Percentiles rank a stretch among this genome's conserved stretches.
phyloP scores from a whole-genome alignment of 2,888 invertebrate genomes.

The Spialia ferax region DNA sequence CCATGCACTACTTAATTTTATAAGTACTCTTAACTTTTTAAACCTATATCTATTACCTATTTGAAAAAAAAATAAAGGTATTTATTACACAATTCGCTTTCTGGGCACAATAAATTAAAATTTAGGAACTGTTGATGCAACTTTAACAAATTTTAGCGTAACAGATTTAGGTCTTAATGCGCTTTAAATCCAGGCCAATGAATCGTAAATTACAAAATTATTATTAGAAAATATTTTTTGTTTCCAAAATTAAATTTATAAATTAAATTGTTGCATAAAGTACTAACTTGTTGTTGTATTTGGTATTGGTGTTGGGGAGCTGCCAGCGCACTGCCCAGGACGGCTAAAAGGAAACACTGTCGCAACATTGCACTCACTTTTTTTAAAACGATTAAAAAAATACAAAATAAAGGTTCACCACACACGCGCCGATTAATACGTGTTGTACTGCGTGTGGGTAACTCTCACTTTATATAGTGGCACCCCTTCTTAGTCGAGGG shows the following conservation, averaged over 20 bases:
- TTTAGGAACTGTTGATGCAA: no score
- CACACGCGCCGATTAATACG: conserved; percentile 73
- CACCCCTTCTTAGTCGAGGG: conserved; percentile 76
- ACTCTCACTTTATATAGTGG: conserved; percentile 80
- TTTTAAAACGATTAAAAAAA: conserved; percentile 43
- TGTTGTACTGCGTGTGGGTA: conserved; percentile 66
- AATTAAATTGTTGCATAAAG: neutral
- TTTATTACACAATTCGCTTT: no score
- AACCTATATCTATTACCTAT: no score
- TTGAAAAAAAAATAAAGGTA: no score
- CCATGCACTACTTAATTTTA: neutral
- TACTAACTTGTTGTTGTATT: conserved; percentile 72
- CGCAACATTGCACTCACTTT: conserved; percentile 77
- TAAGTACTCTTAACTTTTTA: no score
- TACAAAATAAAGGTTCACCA: conserved; percentile 58
- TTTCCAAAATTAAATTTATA: neutral
- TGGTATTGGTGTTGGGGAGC: conserved; percentile 73
- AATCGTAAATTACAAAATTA: no score
- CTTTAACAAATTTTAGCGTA: no score
- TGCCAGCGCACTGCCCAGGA: conserved; percentile 72
- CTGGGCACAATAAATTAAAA: no score
- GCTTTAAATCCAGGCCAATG: no score
- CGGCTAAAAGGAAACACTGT: conserved; percentile 71
- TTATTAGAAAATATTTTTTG: no score
- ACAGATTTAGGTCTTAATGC: no score